Conservation (phyloP, 2,113 vertebrate species). For the Vulpes vulpes region DNA sequence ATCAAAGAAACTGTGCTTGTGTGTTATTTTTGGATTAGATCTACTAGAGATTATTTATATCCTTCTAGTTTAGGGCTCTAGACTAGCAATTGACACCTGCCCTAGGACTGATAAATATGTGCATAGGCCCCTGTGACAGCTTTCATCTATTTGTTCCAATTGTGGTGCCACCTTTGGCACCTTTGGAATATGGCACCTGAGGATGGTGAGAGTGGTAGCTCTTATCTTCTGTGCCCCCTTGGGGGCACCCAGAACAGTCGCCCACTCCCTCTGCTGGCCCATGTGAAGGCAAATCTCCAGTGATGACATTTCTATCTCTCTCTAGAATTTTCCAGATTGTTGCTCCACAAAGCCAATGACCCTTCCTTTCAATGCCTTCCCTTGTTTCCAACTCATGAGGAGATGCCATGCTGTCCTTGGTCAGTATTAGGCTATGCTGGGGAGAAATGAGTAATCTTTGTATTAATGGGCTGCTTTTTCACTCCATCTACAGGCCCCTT, state of each 20-base stretch:
- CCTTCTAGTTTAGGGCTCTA: neutral
- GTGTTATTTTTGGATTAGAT: neutral
- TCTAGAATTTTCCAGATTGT: neutral
- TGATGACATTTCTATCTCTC: neutral
- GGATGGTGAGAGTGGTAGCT: neutral
- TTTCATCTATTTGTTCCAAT: neutral
- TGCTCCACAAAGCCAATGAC: neutral
- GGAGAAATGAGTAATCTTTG: neutral
- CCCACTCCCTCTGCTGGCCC: neutral
- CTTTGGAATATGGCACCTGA: neutral
- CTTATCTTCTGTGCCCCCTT: neutral
- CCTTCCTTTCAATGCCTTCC: neutral
- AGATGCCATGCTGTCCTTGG: neutral
- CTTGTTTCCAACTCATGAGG: neutral
- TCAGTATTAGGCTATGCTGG: too few species aligned
- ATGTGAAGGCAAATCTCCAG: neutral
- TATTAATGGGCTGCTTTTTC: neutral
- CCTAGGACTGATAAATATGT: neutral
- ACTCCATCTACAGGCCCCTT: too few species aligned
- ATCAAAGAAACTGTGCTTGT: neutral
- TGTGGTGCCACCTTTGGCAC: neutral
- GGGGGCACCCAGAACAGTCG: neutral
- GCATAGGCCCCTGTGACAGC: neutral
- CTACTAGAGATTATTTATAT: neutral
- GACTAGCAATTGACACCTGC: too few species aligned